phyloP scores from a whole-genome alignment of 2,888 invertebrate species.

The Drosophila merina region DNA sequence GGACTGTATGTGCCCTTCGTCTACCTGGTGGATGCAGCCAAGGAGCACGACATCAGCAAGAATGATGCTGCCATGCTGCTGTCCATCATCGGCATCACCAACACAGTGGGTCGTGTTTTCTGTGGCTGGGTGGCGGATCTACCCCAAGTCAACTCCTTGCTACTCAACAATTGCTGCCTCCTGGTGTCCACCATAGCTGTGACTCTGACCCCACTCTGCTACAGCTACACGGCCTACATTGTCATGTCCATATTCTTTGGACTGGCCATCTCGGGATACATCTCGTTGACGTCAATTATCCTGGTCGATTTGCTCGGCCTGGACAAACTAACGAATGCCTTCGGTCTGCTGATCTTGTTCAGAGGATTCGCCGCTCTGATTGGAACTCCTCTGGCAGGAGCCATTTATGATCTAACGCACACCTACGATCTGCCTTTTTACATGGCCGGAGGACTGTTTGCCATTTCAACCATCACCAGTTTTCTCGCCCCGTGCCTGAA shows the following conservation, averaged over 20 bases:
- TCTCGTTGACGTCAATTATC: conserved; percentile 98
- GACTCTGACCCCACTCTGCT: conserved; percentile 92
- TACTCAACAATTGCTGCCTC: conserved; percentile 96
- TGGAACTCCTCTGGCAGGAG: conserved; percentile 93
- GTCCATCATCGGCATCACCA: conserved; percentile 92
- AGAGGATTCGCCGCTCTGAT: conserved; percentile 97
- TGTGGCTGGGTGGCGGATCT: conserved; percentile 97
- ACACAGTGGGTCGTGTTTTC: conserved; percentile 95
- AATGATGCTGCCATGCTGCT: conserved; percentile 86
- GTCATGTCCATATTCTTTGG: conserved; percentile 95
- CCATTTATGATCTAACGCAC: conserved; percentile 93
- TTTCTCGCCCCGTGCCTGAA: conserved; percentile 91
- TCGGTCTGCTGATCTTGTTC: conserved; percentile 97
- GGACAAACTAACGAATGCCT: conserved; percentile 98
- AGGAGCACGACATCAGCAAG: conserved; percentile 88
- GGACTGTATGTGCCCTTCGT: conserved; percentile 98
- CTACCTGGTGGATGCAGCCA: conserved; percentile 94
- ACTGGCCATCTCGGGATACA: conserved; percentile 96
- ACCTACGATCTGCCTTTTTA: conserved; percentile 95
- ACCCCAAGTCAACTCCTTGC: conserved; percentile 94
- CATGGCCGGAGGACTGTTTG: conserved; percentile 95
- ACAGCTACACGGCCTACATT: conserved; percentile 90
- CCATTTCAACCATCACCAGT: conserved; percentile 92
- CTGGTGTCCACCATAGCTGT: conserved; percentile 95
- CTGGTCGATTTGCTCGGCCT: conserved; percentile 97